Conservation (phyloP, 2,113 vertebrate species). For the Ranitomeya imitator region DNA sequence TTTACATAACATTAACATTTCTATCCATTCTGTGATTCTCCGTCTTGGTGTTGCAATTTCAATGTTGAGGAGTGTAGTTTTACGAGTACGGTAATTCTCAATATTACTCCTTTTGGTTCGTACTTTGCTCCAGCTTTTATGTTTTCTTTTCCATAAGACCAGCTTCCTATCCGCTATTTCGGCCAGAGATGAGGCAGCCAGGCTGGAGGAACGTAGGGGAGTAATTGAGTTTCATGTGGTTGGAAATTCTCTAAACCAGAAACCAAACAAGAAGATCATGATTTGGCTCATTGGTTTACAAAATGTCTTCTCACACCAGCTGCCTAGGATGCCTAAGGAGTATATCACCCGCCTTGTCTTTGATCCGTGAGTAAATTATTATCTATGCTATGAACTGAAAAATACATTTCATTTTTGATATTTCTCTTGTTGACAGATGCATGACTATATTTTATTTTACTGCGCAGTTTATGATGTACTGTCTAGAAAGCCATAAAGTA, state of each 20-base stretch:
- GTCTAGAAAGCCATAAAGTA: neutral
- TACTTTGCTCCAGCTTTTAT: neutral
- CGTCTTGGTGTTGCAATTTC: too few species aligned
- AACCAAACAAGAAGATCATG: slow-evolving; percentile 95
- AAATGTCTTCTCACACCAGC: slow-evolving; percentile 97
- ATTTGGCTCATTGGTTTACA: slow-evolving; percentile 98
- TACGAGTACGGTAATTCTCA: too few species aligned
- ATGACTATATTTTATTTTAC: neutral
- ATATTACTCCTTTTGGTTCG: neutral
- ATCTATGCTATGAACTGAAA: neutral
- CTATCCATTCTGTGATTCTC: too few species aligned
- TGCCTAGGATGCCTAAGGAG: slow-evolving; percentile 97
- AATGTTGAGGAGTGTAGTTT: too few species aligned
- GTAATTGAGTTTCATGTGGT: slow-evolving; percentile 98
- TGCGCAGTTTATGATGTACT: neutral
- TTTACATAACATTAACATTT: too few species aligned
- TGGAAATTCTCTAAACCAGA: slow-evolving; percentile 94
- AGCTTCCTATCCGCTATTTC: slow-evolving; percentile 94
- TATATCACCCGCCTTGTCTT: slow-evolving; percentile 98
- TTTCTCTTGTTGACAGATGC: neutral
- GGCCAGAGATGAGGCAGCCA: slow-evolving; percentile 90
- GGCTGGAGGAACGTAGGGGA: slow-evolving; percentile 91
- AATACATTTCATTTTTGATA: neutral
- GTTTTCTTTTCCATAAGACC: slow-evolving; percentile 72
- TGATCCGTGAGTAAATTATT: slow-evolving; percentile 84